These are phyloP conservation scores for Phragmatobia fuliginosa DNA, from an alignment of 2,888 invertebrate genomes.

Conservation along the genomic window DNA sequence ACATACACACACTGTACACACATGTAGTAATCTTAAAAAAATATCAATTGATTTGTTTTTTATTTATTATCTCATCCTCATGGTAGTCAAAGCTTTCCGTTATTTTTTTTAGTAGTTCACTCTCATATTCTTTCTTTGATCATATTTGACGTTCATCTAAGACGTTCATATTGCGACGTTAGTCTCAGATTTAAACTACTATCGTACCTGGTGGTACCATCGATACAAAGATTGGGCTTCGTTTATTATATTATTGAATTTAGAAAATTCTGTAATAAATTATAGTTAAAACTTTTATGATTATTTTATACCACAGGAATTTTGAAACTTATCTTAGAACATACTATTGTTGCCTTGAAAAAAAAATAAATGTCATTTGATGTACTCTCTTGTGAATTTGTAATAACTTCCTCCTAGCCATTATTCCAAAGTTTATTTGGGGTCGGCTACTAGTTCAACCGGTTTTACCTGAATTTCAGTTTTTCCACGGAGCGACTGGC, in stretches of 20 bases:
- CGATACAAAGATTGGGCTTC: not conserved
- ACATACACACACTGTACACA: no score
- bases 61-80: not conserved
- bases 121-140: not conserved
- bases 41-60: not conserved
- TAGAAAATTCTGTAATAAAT: not conserved
- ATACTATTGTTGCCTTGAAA: no score
- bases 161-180: not conserved
- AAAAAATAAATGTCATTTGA: no score
- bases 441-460: no score
- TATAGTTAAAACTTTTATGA: not conserved
- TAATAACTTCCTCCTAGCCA: no score
- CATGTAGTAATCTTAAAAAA: not conserved
- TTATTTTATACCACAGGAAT: not conserved
- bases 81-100: not conserved
- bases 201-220: not conserved
- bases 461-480: no score
- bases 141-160: not conserved
- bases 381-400: no score
- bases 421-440: no score
- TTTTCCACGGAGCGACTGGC: no score
- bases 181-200: not conserved
- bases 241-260: not conserved
- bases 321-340: not conserved
- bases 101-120: not conserved